Conservation (phyloP, 2,797 vertebrate genomes). For the Leucoraja ocellata region DNA sequence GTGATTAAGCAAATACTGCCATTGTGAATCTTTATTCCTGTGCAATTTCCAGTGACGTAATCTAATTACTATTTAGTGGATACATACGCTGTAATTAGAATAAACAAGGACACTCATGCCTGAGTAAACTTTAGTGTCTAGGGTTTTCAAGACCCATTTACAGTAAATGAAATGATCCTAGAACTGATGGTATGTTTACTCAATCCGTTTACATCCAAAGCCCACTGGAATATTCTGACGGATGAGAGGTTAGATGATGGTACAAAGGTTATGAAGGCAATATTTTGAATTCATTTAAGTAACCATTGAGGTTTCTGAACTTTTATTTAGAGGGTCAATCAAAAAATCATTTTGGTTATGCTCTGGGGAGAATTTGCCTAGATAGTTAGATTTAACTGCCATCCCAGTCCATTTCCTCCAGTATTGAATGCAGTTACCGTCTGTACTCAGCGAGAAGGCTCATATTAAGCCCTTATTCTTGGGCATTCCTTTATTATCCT, state of each 20-base stretch:
- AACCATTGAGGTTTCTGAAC: neutral
- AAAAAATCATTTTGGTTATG: slow-evolving; percentile 7
- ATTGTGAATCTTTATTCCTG: slow-evolving; percentile 51
- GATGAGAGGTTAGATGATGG: slow-evolving; percentile 42
- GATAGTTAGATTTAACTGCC: neutral
- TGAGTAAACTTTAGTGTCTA: slow-evolving; percentile 60
- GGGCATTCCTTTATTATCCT: neutral
- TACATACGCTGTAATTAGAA: slow-evolving; percentile 59
- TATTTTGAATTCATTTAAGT: slow-evolving; percentile 24
- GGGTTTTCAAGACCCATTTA: slow-evolving; percentile 59
- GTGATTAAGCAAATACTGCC: slow-evolving; percentile 49
- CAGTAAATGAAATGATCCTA: slow-evolving; percentile 57
- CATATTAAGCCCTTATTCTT: neutral
- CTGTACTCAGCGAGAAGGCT: neutral
- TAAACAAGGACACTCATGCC: slow-evolving; percentile 58
- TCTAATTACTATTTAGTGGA: slow-evolving; percentile 58
- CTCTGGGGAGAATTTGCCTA: slow-evolving; percentile 4
- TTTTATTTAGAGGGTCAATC: neutral
- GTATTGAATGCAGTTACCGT: neutral
- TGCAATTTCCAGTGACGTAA: slow-evolving; percentile 57
- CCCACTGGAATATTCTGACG: slow-evolving; percentile 44
- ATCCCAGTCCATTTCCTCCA: neutral
- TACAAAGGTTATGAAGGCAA: neutral
- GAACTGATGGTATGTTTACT: slow-evolving; percentile 61
- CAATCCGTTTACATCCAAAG: slow-evolving; percentile 57